Base-by-base conservation (phyloP, 2,113 vertebrate genomes). In the Channa argus region DNA sequence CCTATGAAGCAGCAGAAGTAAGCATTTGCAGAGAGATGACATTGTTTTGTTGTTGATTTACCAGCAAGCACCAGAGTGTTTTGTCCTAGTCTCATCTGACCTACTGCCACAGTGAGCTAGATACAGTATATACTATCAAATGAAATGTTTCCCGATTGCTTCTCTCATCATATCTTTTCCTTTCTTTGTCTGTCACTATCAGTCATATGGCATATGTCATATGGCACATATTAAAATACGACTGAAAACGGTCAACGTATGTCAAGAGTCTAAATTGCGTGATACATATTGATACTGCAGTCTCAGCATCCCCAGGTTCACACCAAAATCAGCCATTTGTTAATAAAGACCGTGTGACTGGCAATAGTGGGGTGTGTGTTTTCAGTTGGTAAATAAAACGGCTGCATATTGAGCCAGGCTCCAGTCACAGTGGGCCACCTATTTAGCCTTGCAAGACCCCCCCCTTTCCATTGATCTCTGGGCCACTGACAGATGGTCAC, bases 401-500 rank as follows among this genome's bases (percentile, higher is more conserved):
- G 73, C 71, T 24, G 65, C 89, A 86, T 82, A 83, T 88, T 85
- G 86, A 92, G 88, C 83, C 84, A 77, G 47, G 61, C 79, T 85
- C 82, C 33, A 79, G 72, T 82, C 89, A 83, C 84, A 88, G 89
- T 79, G 85, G 80, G 88, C 81, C 72, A 84, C 88, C 71, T 91
- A 89, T 91, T 90, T 90, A 92, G 87, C 90, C 85, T 82, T 63
- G 41, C 78, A 74, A 70, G 75, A 61, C 75, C 63, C 71, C 63
- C 66, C 63, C 56, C 62, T 51, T 69, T 82, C 87, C 88, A 93
- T 93, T 94, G 91, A 93, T 93, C 89, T 88, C 51, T 14, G 58
- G 85, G 84, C 82, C 83, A 79, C 89, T 86, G 90, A 91, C 93
- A 94, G 93, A 94, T 94, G 93, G 93, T 92, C 84, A 89, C 77